Evolutionary conservation across 1,140 invertebrate genomes (phyloP).

Genomic region (Eriocheir sinensis): DNA sequence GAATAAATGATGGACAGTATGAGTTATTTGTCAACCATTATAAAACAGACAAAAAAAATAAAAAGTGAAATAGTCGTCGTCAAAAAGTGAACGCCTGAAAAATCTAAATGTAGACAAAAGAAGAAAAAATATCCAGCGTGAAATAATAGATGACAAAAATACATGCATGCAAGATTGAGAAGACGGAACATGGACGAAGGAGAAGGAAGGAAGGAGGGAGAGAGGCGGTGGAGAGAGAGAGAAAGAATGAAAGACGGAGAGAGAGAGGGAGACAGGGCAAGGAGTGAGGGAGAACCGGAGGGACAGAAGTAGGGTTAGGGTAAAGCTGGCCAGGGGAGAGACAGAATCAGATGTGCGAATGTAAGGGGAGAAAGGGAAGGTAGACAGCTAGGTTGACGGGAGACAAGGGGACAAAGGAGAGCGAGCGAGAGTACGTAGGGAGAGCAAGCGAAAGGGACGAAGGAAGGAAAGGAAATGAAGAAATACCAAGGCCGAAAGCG

Average conservation of each 20-base stretch:
- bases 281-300: neutral
- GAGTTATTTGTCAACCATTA: too few species aligned
- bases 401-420: slow-evolving; percentile 2
- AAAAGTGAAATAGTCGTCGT: too few species aligned
- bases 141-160: neutral
- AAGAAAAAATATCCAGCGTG: neutral
- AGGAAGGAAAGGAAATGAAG: neutral
- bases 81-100: too few species aligned
- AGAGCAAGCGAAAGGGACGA: neutral
- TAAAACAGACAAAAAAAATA: too few species aligned
- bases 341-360: slow-evolving; percentile 9
- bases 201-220: slow-evolving; percentile 27
- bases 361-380: neutral
- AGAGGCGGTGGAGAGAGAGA: too few species aligned
- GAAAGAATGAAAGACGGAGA: neutral
- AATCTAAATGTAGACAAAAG: too few species aligned
- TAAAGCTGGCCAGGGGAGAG: neutral
- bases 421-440: neutral
- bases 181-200: neutral
- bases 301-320: neutral
- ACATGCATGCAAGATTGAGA: neutral
- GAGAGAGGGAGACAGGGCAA: slow-evolving; percentile 14
- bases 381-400: slow-evolving; percentile 6
- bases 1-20: neutral
- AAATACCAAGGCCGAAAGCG: neutral